Percentiles rank a stretch among this genome's conserved stretches.
Evolutionary conservation across 2,888 invertebrate genomes (phyloP).

Genomic region (Herminia tarsipennalis): DNA sequence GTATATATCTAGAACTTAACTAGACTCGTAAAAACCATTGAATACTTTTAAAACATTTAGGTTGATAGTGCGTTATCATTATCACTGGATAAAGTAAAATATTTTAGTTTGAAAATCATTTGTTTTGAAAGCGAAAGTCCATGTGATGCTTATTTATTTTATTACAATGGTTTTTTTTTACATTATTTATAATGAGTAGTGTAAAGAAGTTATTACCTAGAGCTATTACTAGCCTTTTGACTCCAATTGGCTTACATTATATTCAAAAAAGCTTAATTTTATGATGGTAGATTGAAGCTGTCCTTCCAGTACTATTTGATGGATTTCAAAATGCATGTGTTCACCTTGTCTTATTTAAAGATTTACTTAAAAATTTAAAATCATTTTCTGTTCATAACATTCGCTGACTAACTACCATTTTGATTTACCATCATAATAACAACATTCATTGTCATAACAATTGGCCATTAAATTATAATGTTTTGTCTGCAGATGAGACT

Average conservation of each 20-base stretch:
- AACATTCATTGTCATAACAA: constrained; percentile 27
- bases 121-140: too few species aligned
- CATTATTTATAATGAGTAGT: too few species aligned
- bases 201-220: too few species aligned
- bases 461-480: constrained; percentile 45
- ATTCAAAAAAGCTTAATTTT: constrained; percentile 22
- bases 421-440: constrained; percentile 40
- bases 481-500: constrained; percentile 81
- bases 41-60: too few species aligned
- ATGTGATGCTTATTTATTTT: too few species aligned
- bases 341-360: neutral
- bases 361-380: neutral
- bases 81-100: too few species aligned
- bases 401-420: constrained; percentile 16
- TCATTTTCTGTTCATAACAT: neutral
- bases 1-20: too few species aligned
- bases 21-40: too few species aligned
- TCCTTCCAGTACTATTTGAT: constrained; percentile 1
- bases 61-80: too few species aligned
- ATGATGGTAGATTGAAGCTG: constrained; percentile 40
- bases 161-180: too few species aligned
- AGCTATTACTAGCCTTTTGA: constrained; percentile 53
- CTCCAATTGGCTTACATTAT: constrained; percentile 35
- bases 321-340: neutral
- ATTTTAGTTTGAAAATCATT: too few species aligned